Base-by-base conservation (phyloP, 2,113 vertebrate species). In the human (Homo sapiens) region DNA sequence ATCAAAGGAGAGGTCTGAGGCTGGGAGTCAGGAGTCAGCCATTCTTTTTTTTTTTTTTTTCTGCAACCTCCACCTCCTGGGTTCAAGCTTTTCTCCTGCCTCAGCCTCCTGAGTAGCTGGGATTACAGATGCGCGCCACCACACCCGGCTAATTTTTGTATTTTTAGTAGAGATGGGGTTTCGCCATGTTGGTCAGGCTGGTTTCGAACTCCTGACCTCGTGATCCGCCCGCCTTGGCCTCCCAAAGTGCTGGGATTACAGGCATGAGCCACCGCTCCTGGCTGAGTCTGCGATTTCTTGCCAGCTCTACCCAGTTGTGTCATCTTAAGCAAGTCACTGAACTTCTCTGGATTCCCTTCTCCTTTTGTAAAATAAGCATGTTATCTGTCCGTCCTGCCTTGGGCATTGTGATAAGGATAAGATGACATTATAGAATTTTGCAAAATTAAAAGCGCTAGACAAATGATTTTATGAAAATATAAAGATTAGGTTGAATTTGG, bases 401-500 rank as follows among this genome's bases (percentile, higher is more conserved):
- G 52, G 17, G 32, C 68, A 43, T 96, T 66, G 3, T 90, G 57
- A 35, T 91, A 40, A 84, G 30, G 52, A 48, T 81, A 35, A 93
- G 90, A 90, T 68, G 43, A 93, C 12, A 73, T 48, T 12, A 68
- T 52, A 89, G 59, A 86, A 82, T 57, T 96, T 79, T 89, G 8
- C 32, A 84, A 48, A 78, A 50, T 52, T 92, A 90, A 89, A 93
- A 87, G 68, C 43, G 78, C 32, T 88, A 55, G 27, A 86, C 68
- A 95, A 11, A 61, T 73, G 86, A 61, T 83, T 93, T 52, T 79
- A 61, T 59, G n/a, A 40, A 87, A 20, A 50, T 93, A 61, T 23
- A 90, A 78, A n/a, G 78, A 45, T 92, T 94, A 96, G 45, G 22
- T 82, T 93, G 78, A 43, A 35, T 88, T 88, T 55, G 3, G 50